Percentiles rank a stretch among this genome's conserved stretches.
These are phyloP conservation scores for Phoxinus phoxinus DNA, from an alignment of 2,113 vertebrate species.

Conservation along the genomic window DNA sequence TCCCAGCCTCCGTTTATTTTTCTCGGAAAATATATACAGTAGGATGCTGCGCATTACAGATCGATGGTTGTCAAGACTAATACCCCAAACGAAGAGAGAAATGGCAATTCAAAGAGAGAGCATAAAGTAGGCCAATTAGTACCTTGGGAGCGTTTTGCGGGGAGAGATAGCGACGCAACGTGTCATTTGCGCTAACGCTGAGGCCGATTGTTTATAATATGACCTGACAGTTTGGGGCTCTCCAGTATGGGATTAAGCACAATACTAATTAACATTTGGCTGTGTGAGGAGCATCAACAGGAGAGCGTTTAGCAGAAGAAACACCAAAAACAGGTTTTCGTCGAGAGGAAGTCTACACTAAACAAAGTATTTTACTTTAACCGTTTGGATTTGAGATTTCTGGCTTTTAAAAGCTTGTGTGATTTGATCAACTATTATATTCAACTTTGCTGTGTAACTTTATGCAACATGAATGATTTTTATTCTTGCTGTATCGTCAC, in stretches of 20 bases:
- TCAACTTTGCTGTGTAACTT: background rate
- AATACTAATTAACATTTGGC: constrained; percentile 79
- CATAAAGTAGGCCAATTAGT: constrained; percentile 82
- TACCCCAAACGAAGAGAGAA: constrained; percentile 77
- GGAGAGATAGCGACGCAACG: constrained; percentile 76
- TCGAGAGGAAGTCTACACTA: background rate
- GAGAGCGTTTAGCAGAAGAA: constrained; percentile 37
- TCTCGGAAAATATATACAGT: constrained; percentile 59
- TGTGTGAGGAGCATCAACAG: constrained; percentile 53
- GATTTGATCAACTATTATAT: background rate
- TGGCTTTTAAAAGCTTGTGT: background rate
- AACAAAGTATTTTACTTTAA: background rate
- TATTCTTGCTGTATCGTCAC: no score
- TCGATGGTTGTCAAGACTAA: constrained; percentile 76
- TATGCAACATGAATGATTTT: background rate
- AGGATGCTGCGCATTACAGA: constrained; percentile 58
- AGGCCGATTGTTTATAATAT: constrained; percentile 81
- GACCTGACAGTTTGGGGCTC: constrained; percentile 82
- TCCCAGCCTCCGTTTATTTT: constrained; percentile 60
- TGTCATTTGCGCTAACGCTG: constrained; percentile 74
- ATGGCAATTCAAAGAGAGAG: constrained; percentile 74
- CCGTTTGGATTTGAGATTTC: background rate
- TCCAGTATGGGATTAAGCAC: constrained; percentile 81
- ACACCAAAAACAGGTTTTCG: background rate
- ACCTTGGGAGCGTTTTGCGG: constrained; percentile 79